Base-by-base conservation (phyloP, 37 sponge, comb jelly and placozoan genomes). In the Beroe forskalii region DNA sequence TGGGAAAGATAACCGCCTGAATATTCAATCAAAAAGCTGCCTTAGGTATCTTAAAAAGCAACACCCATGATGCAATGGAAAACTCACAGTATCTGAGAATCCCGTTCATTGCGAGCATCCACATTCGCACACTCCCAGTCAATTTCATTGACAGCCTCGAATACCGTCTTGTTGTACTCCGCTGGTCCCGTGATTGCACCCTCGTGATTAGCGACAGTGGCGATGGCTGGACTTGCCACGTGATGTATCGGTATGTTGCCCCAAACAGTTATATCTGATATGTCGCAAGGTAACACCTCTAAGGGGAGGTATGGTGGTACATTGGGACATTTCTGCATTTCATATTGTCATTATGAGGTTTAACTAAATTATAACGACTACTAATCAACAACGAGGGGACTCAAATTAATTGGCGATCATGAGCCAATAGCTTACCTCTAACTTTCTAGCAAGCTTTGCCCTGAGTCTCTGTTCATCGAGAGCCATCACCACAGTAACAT, bases 211-310 rank as follows among this genome's bases (percentile, higher is more conserved):
- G 38, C 4, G 19, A 80, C 86, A 28, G 86, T 80, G 1, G 41
- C 86, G 0, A 43, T 80, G 22, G 55, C 86, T 41, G 86, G 20
- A 43, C 86, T 80, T 14, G 86, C 86, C 12, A 25, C 30, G 55
- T 80, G 55, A 48, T 80, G 55, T 23, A 80, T 37, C 4, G 86
- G 86, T 41, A 80, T 37, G 86, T 80, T 80, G 9, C 86, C 86
- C 86, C 86, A 80, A 6, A 80, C 86, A 12, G 86, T 44, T 6
- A 80, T 24, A 43, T 38, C 86, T 37, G 55, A 41, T 17, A 80
- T 80, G 35, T 80, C 86, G 20, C 55, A 38, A 1, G 86, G 86
- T 38, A 80, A 23, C 24, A 80, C 86, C 55, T 69, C 37, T 63
- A 28, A 3, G 17, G 66, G 6, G 55, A n/a, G n/a, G n/a, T n/a